Conservation (phyloP, 2,797 vertebrate species). For the Mus spretus region DNA sequence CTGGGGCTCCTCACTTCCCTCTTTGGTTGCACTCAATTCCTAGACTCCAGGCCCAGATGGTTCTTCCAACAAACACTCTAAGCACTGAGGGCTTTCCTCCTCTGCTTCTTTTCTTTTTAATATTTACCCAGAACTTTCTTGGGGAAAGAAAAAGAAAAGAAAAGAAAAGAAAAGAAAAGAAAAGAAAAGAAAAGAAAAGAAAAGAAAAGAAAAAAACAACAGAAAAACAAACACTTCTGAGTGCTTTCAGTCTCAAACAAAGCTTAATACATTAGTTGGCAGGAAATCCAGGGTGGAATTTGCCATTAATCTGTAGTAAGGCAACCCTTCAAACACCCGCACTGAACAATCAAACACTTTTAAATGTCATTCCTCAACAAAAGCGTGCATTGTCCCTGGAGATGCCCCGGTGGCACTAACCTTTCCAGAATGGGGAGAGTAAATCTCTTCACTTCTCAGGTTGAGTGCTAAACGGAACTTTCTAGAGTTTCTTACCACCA, state of each 20-base stretch:
- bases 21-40: slow-evolving; percentile 44
- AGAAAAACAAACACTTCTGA: slow-evolving; percentile 55
- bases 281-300: slow-evolving; percentile 80
- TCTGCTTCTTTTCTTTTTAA: slow-evolving; percentile 54
- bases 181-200: not conserved
- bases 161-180: not conserved
- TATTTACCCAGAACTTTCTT: slow-evolving; percentile 64
- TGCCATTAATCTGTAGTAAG: slow-evolving; percentile 77
- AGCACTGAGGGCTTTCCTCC: slow-evolving; percentile 32
- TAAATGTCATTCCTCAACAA: slow-evolving; percentile 74
- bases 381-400: slow-evolving; percentile 65
- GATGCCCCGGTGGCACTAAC: slow-evolving; percentile 34
- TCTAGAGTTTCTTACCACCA: slow-evolving; percentile 17
- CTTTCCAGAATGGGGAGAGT: slow-evolving; percentile 54
- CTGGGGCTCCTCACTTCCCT: not conserved
- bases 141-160: not conserved
- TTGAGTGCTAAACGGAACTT: not conserved
- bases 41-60: not conserved
- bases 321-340: slow-evolving; percentile 76
- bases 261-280: slow-evolving; percentile 82
- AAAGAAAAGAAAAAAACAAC: not conserved
- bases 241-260: slow-evolving; percentile 76
- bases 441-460: slow-evolving; percentile 45
- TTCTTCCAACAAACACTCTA: slow-evolving; percentile 65
- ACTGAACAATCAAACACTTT: slow-evolving; percentile 79